Evolutionary conservation across 2,888 invertebrate species (phyloP).

Genomic region (Autographa pulchrina): DNA sequence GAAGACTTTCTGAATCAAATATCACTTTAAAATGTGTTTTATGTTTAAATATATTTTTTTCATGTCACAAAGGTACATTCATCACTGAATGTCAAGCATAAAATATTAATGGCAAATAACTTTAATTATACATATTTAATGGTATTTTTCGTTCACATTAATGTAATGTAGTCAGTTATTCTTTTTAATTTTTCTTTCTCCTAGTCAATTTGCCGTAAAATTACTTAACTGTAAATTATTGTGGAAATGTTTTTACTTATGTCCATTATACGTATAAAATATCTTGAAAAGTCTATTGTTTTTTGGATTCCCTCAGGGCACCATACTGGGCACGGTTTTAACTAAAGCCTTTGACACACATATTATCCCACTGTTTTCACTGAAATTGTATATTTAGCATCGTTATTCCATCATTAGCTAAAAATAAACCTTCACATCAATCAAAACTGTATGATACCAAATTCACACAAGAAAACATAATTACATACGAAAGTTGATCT

Average conservation of each 20-base stretch:
- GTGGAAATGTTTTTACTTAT: too few relatives aligned
- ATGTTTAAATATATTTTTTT: background rate
- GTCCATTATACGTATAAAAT: background rate
- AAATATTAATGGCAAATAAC: background rate
- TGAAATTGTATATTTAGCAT: background rate
- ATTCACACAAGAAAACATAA: slow-evolving; percentile 42
- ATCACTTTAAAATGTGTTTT: background rate
- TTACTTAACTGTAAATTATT: too few relatives aligned
- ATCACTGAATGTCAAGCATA: background rate
- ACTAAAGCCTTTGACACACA: background rate
- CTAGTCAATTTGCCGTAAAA: too few relatives aligned
- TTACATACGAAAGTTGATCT: slow-evolving; percentile 34
- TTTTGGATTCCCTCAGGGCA: slow-evolving; percentile 15
- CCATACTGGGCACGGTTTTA: background rate
- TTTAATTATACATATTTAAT: background rate
- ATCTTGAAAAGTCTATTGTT: background rate
- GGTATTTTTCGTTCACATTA: too few relatives aligned
- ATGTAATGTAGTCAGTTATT: background rate
- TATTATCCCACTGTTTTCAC: background rate
- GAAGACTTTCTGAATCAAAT: slow-evolving; percentile 2
- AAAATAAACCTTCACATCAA: slow-evolving; percentile 37
- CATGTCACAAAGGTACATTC: background rate
- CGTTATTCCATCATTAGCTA: slow-evolving; percentile 31
- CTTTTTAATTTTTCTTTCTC: too few relatives aligned
- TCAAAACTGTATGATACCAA: slow-evolving; percentile 37